Percentiles rank a stretch among this genome's conserved stretches.
These are phyloP conservation scores for Leptinotarsa rubiginosa DNA, from an alignment of 2,888 invertebrate species.

Conservation along the genomic window DNA sequence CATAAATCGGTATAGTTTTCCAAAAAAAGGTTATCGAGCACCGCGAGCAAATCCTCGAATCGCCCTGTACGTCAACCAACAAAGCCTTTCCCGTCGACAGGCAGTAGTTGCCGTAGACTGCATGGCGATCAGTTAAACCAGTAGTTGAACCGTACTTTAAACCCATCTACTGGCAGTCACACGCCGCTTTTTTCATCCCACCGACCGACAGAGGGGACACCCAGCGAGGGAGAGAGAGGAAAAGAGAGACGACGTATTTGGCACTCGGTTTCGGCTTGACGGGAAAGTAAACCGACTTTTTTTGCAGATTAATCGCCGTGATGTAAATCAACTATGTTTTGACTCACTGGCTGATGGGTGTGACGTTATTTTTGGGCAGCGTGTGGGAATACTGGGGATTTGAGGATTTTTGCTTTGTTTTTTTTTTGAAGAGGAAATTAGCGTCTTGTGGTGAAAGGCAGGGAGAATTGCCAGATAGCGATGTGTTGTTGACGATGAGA, in stretches of 20 bases:
- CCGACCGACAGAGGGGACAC: background rate
- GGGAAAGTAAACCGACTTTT: constrained; percentile 15
- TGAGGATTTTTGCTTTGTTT: background rate
- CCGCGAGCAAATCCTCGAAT: background rate
- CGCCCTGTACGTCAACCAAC: constrained; percentile 37
- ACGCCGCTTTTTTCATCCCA: constrained; percentile 14
- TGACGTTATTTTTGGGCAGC: constrained; percentile 33
- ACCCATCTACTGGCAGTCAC: constrained; percentile 7
- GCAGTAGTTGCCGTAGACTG: constrained; percentile 50
- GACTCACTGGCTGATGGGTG: constrained; percentile 28
- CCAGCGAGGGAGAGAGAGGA: background rate
- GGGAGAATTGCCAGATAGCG: background rate
- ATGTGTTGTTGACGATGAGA: background rate
- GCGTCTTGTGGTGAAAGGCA: background rate
- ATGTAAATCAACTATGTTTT: constrained; percentile 36
- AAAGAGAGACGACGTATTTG: constrained; percentile 10
- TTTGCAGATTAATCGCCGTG: constrained; percentile 26
- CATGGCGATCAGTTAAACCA: constrained; percentile 47
- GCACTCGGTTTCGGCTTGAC: constrained; percentile 5
- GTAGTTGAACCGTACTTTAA: constrained; percentile 15
- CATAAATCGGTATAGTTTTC: too few species aligned
- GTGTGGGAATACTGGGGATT: background rate
- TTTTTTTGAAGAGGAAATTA: background rate
- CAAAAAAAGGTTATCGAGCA: too few species aligned
- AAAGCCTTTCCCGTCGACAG: constrained; percentile 45